Evolutionary conservation across 2,797 vertebrate species (phyloP).

Genomic region (Danio kyathit): DNA sequence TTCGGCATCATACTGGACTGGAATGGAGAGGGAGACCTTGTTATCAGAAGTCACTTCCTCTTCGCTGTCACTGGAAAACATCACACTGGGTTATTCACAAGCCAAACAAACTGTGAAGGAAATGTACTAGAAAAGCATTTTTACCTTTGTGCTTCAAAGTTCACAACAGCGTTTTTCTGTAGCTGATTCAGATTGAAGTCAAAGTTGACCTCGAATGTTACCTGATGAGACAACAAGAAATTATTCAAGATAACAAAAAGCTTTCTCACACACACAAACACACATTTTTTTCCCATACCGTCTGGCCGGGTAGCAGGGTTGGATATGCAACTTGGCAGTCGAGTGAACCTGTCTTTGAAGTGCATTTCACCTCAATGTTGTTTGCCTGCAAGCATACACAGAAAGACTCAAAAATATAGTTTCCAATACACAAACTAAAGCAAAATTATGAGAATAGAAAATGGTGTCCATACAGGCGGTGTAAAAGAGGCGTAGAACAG

Average conservation of each 20-base stretch:
- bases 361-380: slow-evolving; percentile 82
- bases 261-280: not conserved
- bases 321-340: slow-evolving; percentile 84
- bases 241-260: not conserved
- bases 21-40: slow-evolving; percentile 68
- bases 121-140: not conserved
- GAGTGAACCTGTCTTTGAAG: slow-evolving; percentile 70
- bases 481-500: slow-evolving; percentile 84
- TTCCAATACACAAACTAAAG: not conserved
- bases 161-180: slow-evolving; percentile 74
- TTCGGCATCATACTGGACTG: slow-evolving; percentile 83
- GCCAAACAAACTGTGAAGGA: not conserved
- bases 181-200: slow-evolving; percentile 85
- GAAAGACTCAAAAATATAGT: not conserved
- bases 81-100: not conserved
- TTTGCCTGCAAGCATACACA: slow-evolving; percentile 70
- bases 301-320: slow-evolving; percentile 76
- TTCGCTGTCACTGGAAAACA: slow-evolving; percentile 77
- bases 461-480: slow-evolving; percentile 69
- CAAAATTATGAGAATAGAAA: not conserved
- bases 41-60: slow-evolving; percentile 80
- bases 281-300: slow-evolving; percentile 71
- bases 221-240: slow-evolving; percentile 66
- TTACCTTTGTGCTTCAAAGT: slow-evolving; percentile 82
- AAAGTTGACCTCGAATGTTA: slow-evolving; percentile 83